A percentile compares a stretch with the other conserved stretches of the same genome.
Conservation (phyloP, 2,888 invertebrate genomes). For the Caenorhabditis imperialis region DNA sequence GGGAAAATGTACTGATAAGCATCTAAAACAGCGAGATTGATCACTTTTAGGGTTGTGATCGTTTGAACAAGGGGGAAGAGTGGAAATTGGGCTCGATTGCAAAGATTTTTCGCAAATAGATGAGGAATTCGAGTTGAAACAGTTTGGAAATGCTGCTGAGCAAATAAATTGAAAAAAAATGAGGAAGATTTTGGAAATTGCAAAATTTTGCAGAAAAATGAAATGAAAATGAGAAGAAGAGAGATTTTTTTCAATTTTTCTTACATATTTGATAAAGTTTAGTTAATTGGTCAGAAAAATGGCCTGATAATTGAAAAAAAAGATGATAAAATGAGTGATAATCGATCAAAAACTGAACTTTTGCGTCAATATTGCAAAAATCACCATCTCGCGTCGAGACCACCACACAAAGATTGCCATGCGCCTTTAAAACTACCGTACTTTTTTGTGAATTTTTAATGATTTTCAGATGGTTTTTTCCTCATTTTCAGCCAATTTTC, state of each 20-base stretch:
- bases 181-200: no score
- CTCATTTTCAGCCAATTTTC: no score
- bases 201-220: conserved; percentile 18
- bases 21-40: neutral
- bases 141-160: no score
- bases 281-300: conserved; percentile 15
- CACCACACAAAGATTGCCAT: neutral
- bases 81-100: no score
- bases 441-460: neutral
- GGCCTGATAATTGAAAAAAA: conserved; percentile 18
- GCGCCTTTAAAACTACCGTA: conserved; percentile 5
- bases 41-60: no score
- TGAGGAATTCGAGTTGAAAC: no score
- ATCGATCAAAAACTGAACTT: conserved; percentile 32
- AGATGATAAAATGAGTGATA: conserved; percentile 8
- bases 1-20: conserved; percentile 36
- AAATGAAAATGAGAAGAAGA: conserved; percentile 2
- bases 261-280: neutral
- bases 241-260: conserved; percentile 9
- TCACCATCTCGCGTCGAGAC: neutral
- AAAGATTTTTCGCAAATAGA: no score
- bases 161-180: no score
- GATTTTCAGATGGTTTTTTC: neutral
- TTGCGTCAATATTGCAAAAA: neutral
- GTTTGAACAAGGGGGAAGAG: no score